Conservation (phyloP, 2,888 invertebrate species). For the Rhimphoctona megacephalus region DNA sequence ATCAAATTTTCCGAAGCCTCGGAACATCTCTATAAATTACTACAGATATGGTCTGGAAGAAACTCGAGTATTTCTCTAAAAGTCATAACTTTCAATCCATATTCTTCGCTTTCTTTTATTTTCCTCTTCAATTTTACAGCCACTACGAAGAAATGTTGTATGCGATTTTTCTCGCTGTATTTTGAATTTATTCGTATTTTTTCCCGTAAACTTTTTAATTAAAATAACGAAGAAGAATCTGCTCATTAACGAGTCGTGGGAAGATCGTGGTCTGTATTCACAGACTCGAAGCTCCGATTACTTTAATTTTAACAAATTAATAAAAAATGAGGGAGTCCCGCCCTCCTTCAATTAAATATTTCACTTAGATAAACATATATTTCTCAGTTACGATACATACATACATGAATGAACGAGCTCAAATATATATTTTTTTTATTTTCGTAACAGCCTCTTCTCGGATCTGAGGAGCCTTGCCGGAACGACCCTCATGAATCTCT, state of each 20-base stretch:
- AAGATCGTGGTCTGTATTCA: not conserved
- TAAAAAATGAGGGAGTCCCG: not conserved
- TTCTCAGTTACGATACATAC: not conserved
- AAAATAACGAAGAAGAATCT: constrained; percentile 21
- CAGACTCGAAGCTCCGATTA: constrained; percentile 26
- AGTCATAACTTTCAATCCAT: not conserved
- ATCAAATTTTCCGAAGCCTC: constrained; percentile 43
- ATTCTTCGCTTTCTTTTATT: constrained; percentile 5
- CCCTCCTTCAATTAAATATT: constrained; percentile 1
- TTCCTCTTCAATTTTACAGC: constrained; percentile 2
- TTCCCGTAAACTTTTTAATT: constrained; percentile 13
- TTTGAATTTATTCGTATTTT: constrained; percentile 32
- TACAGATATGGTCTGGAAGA: not conserved
- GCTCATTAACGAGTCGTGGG: not conserved
- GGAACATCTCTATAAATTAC: constrained; percentile 19
- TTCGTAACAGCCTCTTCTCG: constrained; percentile 88
- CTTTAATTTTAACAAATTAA: constrained; percentile 1
- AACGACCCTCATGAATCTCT: constrained; percentile 88
- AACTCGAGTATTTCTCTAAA: constrained; percentile 33
- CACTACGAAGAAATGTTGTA: constrained; percentile 2
- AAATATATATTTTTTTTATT: constrained; percentile 59
- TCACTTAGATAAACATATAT: not conserved
- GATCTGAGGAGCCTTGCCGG: constrained; percentile 89
- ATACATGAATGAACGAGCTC: not conserved
- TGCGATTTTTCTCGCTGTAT: not conserved